phyloP scores from a whole-genome alignment of 2,113 vertebrate genomes.

The Aramus guarauna region DNA sequence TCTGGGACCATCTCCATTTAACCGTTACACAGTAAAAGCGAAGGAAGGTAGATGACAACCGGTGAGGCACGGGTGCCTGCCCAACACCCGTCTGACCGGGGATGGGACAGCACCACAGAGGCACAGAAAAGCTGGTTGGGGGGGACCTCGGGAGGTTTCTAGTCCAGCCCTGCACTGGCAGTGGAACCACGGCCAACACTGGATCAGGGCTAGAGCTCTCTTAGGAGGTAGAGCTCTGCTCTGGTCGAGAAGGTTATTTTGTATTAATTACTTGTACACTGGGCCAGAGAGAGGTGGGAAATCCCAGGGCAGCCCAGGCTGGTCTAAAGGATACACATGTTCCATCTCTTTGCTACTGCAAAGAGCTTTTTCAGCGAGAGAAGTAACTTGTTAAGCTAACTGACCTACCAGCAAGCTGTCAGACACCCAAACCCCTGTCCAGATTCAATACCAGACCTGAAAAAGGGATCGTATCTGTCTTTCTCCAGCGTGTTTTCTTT shows the following conservation, averaged over 20 bases:
- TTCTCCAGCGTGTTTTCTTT: background rate
- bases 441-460: background rate
- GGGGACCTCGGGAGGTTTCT: background rate
- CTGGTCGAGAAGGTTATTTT: background rate
- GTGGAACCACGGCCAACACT: background rate
- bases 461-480: background rate
- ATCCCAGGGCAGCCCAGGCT: background rate
- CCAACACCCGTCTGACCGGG: background rate
- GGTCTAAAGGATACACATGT: background rate
- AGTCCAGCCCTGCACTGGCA: background rate
- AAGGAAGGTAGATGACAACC: background rate
- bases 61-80: background rate
- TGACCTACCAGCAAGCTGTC: background rate
- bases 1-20: background rate
- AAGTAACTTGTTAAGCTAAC: background rate
- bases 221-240: background rate
- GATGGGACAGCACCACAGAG: background rate
- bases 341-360: background rate
- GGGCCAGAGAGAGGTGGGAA: background rate
- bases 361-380: background rate
- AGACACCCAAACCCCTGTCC: background rate
- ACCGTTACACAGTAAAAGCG: background rate
- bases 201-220: background rate
- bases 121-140: background rate
- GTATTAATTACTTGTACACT: background rate